These are phyloP conservation scores for Sarcophaga caerulescens DNA, from an alignment of 2,888 invertebrate genomes.

Conservation along the genomic window DNA sequence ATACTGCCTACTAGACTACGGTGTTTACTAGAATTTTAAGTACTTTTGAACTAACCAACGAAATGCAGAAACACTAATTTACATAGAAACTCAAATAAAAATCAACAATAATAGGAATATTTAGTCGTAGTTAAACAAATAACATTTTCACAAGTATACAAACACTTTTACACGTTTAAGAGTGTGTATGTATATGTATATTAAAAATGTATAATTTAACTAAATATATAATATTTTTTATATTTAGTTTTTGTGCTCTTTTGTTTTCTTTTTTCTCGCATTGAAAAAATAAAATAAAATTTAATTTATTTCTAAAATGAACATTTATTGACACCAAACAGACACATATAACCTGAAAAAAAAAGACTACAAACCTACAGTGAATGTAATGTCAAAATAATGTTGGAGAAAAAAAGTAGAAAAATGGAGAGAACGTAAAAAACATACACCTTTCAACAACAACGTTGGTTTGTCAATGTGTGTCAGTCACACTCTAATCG, in stretches of 20 bases:
- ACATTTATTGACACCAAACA: constrained; percentile 55
- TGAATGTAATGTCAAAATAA: background rate
- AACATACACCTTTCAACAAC: constrained; percentile 39
- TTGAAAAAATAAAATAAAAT: constrained; percentile 37
- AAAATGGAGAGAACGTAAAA: constrained; percentile 7
- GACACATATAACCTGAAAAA: background rate
- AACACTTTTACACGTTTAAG: background rate
- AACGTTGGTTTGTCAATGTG: constrained; percentile 23
- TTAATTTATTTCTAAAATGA: constrained; percentile 35
- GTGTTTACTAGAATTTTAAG: background rate
- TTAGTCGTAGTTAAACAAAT: constrained; percentile 38
- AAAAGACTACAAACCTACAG: too few species aligned
- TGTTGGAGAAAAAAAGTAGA: background rate
- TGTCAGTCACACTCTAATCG: constrained; percentile 11
- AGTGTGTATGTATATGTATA: too few species aligned
- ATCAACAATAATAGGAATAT: constrained; percentile 22
- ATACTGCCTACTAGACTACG: too few species aligned
- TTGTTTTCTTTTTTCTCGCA: background rate
- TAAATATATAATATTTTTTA: too few species aligned
- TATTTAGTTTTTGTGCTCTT: too few species aligned
- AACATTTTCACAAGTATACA: background rate
- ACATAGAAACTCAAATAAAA: constrained; percentile 9
- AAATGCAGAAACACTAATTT: background rate
- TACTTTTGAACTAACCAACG: constrained; percentile 2
- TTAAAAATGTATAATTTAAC: too few species aligned